phyloP scores from a whole-genome alignment of 2,113 vertebrate genomes.

The Diadophis punctatus region DNA sequence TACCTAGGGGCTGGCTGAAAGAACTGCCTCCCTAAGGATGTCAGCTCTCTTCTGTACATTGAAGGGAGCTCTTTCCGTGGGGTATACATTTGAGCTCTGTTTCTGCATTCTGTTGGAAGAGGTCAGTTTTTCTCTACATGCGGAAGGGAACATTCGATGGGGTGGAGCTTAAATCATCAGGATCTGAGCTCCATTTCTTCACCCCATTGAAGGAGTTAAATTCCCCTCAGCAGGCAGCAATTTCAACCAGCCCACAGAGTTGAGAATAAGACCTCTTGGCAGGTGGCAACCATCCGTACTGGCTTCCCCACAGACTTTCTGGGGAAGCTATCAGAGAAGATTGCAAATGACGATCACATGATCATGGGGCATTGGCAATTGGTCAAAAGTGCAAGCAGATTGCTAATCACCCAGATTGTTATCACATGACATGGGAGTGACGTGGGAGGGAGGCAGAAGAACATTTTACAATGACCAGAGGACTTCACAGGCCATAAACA shows the following conservation, averaged over 20 bases:
- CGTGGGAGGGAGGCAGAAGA: background rate
- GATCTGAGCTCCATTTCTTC: background rate
- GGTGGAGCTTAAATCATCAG: background rate
- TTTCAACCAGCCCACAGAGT: background rate
- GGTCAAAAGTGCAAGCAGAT: background rate
- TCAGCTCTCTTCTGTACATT: too few relatives aligned
- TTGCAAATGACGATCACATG: background rate
- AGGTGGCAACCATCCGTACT: background rate
- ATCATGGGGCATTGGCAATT: background rate
- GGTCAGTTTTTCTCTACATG: background rate
- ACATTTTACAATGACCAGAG: background rate
- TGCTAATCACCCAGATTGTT: background rate
- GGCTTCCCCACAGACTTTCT: background rate
- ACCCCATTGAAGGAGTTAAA: background rate
- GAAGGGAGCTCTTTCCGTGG: background rate
- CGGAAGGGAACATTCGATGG: background rate
- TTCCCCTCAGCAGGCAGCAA: background rate
- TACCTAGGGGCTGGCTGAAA: background rate
- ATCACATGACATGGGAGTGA: background rate
- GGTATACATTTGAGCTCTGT: background rate
- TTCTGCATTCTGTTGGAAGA: background rate
- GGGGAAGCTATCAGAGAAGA: background rate
- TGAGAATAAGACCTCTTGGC: background rate
- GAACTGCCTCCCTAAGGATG: background rate
- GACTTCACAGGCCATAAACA: background rate